phyloP scores from a whole-genome alignment of 2,797 vertebrate genomes.

The Distichodus sexfasciatus region DNA sequence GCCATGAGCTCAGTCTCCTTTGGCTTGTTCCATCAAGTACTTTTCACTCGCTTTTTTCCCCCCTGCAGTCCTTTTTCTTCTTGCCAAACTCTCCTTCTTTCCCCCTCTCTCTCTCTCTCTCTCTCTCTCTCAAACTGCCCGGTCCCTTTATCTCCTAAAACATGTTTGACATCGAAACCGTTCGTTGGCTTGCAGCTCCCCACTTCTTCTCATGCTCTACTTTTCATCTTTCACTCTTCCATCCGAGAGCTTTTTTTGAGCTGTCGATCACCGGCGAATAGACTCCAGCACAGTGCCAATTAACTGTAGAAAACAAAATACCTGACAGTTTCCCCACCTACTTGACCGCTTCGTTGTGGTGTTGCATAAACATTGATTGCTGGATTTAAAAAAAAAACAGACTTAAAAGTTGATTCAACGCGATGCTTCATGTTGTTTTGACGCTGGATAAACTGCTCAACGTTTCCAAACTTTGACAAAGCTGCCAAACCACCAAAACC shows the following conservation, averaged over 20 bases:
- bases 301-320: not conserved
- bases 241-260: not conserved
- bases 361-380: slow-evolving; percentile 15
- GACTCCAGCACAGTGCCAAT: not conserved
- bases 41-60: slow-evolving; percentile 4
- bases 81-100: not conserved
- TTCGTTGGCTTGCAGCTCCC: not conserved
- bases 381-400: no score
- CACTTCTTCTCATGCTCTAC: not conserved
- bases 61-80: no score
- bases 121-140: not conserved
- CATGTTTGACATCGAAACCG: slow-evolving; percentile 10
- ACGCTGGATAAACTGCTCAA: no score
- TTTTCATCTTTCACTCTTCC: not conserved
- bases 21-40: slow-evolving; percentile 50
- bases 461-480: no score
- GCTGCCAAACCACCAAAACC: no score
- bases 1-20: slow-evolving; percentile 72
- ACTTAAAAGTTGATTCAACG: no score
- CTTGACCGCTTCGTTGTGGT: not conserved
- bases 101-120: not conserved
- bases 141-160: not conserved
- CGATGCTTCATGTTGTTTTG: no score
- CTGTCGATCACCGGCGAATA: not conserved
- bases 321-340: slow-evolving; percentile 1